Conservation (phyloP, 2,797 vertebrate species). For the Peromyscus aztecus region DNA sequence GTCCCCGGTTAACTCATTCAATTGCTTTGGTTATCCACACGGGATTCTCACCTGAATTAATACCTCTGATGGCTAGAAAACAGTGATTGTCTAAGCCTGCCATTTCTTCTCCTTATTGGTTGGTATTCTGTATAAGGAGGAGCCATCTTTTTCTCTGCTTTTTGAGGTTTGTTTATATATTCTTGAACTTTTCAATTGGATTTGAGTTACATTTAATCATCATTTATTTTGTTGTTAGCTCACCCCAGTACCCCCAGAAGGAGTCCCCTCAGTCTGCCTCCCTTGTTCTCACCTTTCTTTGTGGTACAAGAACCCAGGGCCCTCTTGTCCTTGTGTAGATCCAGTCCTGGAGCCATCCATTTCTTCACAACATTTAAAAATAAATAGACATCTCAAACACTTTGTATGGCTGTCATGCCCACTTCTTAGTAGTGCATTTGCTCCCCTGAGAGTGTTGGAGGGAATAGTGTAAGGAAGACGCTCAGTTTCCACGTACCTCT, state of each 20-base stretch:
- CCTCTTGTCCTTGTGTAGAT: not conserved
- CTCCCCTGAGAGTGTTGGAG: not conserved
- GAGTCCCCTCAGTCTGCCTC: not conserved
- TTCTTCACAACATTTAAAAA: not conserved
- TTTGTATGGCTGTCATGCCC: not conserved
- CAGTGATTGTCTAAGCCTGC: not conserved
- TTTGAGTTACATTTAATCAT: not conserved
- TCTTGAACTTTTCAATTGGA: not conserved
- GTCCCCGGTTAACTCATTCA: not conserved
- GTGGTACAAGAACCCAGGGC: not conserved
- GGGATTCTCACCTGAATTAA: not conserved
- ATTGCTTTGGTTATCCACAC: not conserved
- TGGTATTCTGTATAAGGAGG: not conserved
- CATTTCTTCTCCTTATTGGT: slow-evolving; percentile 19
- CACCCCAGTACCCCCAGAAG: not conserved
- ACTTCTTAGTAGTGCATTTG: not conserved
- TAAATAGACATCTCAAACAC: not conserved
- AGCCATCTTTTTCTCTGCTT: not conserved
- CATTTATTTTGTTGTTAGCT: not conserved
- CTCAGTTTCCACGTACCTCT: not conserved
- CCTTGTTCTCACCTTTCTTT: not conserved
- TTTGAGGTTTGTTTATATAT: slow-evolving; percentile 22
- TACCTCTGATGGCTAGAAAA: not conserved
- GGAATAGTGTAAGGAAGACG: not conserved
- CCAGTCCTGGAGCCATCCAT: not conserved